Percentiles rank a stretch among this genome's conserved stretches.
phyloP scores from a whole-genome alignment of 2,888 invertebrate genomes.

The Epirrhoe tristata region DNA sequence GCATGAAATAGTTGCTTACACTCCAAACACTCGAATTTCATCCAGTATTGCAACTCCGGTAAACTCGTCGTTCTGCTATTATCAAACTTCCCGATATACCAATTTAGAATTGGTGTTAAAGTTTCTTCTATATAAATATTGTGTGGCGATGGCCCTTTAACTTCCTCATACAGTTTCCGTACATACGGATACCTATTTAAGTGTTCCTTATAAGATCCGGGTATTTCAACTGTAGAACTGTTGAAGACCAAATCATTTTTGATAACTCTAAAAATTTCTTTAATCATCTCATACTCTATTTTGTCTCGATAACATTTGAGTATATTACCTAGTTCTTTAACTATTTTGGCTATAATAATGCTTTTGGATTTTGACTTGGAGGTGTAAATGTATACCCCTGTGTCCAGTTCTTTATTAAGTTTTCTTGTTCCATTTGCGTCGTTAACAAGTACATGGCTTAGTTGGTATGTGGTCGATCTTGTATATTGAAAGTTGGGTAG shows the following conservation, averaged over 20 bases:
- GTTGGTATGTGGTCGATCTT: conserved; percentile 46
- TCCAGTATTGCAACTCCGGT: conserved; percentile 37
- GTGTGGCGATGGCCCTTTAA: conserved; percentile 34
- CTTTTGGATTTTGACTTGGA: neutral
- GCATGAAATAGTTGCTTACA: conserved; percentile 53
- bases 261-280: conserved; percentile 39
- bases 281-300: conserved; percentile 23
- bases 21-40: conserved; percentile 55
- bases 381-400: conserved; percentile 26
- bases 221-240: conserved; percentile 31
- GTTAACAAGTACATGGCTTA: conserved; percentile 56
- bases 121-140: conserved; percentile 66
- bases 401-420: conserved; percentile 15
- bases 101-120: conserved; percentile 48
- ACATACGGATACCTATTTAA: conserved; percentile 58
- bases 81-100: conserved; percentile 42
- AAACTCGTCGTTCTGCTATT: neutral
- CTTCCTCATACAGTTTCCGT: conserved; percentile 57
- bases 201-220: conserved; percentile 43
- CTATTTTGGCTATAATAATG: neutral
- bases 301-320: neutral
- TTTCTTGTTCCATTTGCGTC: conserved; percentile 32
- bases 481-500: conserved; percentile 44
- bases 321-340: neutral
- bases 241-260: conserved; percentile 44